Evolutionary conservation across 2,888 invertebrate species (phyloP), one percentile per base, ranked within the genome.

Genomic region (Rhagium mordax): DNA sequence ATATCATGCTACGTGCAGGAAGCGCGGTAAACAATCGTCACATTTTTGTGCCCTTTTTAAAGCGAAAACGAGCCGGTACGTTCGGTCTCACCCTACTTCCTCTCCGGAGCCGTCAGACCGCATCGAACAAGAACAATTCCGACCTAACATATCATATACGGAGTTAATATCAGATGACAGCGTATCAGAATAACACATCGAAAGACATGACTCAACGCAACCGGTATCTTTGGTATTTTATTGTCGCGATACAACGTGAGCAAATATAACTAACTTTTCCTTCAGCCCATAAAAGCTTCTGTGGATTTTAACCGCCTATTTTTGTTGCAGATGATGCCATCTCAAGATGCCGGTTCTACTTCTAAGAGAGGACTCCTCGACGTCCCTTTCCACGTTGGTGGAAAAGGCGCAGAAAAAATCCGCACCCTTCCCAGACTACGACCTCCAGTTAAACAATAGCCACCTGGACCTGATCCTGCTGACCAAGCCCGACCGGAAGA

Each of bases 311-410:
- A n/a, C n/a, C n/a, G n/a, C n/a, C n/a, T n/a, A n/a, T n/a, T n/a
- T n/a, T 83, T 79, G 75, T 87, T 87, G 33, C 85, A 87, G 87
- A 87, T 85, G 85, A 87, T 86, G 87, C 82, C 78, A 82, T 78
- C 76, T 69, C 75, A 85, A 81, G 80, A 87, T 88, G 88, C 84
- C 87, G 70, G 78, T 83, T 68, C 83, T 88, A 78, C 85, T 88
- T 71, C 85, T 86, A 72, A 81, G 87, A 79, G 87, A 87, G 82
- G 77, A 78, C 67, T 82, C 86, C 29, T 79, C 82, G 15, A 80
- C 83, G 7, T 86, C 87, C 10, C 79, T 88, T 70, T 84, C 86
- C 65, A 78, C 85, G 61, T 80, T 88, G 59, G 87, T 87, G 77
- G 87, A 87, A 77, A 85, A 82, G 78, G 84, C 86, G 48, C 81